Percentiles rank a stretch among this genome's conserved stretches.
phyloP scores from a whole-genome alignment of 2,888 invertebrate genomes.

The Nasonia oneida region DNA sequence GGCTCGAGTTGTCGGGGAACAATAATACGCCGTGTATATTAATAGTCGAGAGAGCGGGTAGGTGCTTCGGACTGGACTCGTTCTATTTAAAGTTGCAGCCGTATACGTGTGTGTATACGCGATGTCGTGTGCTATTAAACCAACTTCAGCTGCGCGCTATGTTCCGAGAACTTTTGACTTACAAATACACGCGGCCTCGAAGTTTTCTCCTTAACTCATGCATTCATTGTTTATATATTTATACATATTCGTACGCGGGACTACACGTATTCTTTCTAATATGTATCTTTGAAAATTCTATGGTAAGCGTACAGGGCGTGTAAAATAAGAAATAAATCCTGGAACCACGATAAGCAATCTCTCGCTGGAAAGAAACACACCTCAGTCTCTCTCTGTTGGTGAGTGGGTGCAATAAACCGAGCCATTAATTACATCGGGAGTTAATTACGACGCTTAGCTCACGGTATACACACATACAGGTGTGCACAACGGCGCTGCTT shows the following conservation, averaged over 20 bases:
- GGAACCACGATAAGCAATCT: not conserved
- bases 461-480: not conserved
- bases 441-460: slow-evolving; percentile 35
- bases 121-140: not conserved
- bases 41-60: not conserved
- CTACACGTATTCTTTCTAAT: not conserved
- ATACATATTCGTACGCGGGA: not conserved
- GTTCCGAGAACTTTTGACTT: not conserved
- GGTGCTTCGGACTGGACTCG: not conserved
- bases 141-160: not conserved
- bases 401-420: slow-evolving; percentile 44
- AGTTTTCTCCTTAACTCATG: slow-evolving; percentile 14
- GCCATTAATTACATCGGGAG: slow-evolving; percentile 50
- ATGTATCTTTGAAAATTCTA: not conserved
- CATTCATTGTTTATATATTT: not conserved
- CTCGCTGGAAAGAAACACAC: slow-evolving; percentile 16
- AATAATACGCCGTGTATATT: not conserved
- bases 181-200: slow-evolving; percentile 1
- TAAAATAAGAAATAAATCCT: not conserved
- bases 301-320: not conserved
- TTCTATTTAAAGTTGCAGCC: slow-evolving; percentile 1
- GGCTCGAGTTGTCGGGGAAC: not conserved
- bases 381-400: not conserved
- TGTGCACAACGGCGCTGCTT: not conserved
- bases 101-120: not conserved